phyloP scores from a whole-genome alignment of 1,140 invertebrate species.

The Drosophila obscura region DNA sequence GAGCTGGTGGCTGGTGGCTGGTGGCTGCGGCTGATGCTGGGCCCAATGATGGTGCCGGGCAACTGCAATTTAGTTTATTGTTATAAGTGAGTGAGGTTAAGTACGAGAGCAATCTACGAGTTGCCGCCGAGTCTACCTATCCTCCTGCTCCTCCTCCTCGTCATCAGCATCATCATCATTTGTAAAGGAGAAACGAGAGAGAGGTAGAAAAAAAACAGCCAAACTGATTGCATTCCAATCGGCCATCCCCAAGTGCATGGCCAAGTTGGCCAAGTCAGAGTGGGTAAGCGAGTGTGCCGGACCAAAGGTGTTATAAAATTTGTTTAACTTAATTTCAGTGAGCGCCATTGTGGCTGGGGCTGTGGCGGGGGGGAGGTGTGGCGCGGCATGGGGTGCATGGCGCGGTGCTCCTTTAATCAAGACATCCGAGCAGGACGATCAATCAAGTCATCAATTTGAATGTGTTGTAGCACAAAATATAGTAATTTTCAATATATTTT shows the following conservation, averaged over 20 bases:
- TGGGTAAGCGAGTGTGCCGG: constrained; percentile 63
- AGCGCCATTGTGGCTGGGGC: constrained; percentile 49
- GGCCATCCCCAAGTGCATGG: background rate
- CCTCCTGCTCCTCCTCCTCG: constrained; percentile 5
- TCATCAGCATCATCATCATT: constrained; percentile 72
- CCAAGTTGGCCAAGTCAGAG: constrained; percentile 29
- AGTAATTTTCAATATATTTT: constrained; percentile 82
- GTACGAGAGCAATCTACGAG: constrained; percentile 75
- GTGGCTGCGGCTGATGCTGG: too few species aligned
- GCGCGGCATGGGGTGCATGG: constrained; percentile 39
- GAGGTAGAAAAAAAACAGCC: constrained; percentile 12
- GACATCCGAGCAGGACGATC: constrained; percentile 64
- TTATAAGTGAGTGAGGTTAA: constrained; percentile 83
- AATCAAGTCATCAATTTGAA: constrained; percentile 83
- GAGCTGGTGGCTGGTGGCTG: constrained; percentile 5
- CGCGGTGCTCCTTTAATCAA: constrained; percentile 77
- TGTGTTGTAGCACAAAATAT: constrained; percentile 81
- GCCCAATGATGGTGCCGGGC: constrained; percentile 10
- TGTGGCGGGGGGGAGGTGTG: background rate
- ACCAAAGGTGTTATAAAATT: constrained; percentile 83
- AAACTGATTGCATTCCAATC: constrained; percentile 78
- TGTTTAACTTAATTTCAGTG: constrained; percentile 83
- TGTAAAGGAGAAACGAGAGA: constrained; percentile 53
- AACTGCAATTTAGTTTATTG: constrained; percentile 82
- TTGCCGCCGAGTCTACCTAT: constrained; percentile 4